These are phyloP conservation scores for Mergus octosetaceus DNA, from an alignment of 2,797 vertebrate genomes.

Conservation along the genomic window DNA sequence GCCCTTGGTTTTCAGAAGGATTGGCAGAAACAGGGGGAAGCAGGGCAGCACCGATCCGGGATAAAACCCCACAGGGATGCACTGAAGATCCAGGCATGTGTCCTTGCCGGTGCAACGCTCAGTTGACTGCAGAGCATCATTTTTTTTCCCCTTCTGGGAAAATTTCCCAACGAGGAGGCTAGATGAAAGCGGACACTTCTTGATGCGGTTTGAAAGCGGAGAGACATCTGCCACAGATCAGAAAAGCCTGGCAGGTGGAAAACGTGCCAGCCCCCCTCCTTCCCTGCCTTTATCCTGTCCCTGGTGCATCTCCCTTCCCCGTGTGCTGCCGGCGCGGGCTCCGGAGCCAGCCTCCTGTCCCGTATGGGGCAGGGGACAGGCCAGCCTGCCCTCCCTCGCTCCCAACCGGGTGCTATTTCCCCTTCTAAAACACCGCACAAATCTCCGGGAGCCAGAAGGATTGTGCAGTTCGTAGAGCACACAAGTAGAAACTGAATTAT, in stretches of 20 bases:
- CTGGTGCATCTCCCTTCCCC: background rate
- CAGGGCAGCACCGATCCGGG: accelerated
- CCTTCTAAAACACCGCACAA: accelerated
- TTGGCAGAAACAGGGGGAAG: background rate
- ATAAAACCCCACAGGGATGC: accelerated
- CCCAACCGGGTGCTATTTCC: background rate
- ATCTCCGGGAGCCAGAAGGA: background rate
- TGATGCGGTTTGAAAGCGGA: background rate
- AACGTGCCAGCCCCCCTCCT: background rate
- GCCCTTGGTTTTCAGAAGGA: accelerated
- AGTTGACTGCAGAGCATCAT: accelerated
- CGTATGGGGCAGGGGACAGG: accelerated
- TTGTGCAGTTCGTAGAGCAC: background rate
- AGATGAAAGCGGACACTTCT: background rate
- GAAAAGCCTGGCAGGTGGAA: background rate
- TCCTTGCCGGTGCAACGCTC: accelerated
- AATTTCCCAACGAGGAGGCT: background rate
- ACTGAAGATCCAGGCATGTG: accelerated
- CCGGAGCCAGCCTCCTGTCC: background rate
- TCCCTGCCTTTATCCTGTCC: background rate
- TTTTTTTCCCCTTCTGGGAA: background rate
- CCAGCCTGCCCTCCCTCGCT: accelerated
- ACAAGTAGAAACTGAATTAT: conserved; percentile 2
- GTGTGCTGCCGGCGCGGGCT: background rate
- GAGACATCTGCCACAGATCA: background rate